phyloP scores from a whole-genome alignment of 2,888 invertebrate species.

The Cremastinae sp. region DNA sequence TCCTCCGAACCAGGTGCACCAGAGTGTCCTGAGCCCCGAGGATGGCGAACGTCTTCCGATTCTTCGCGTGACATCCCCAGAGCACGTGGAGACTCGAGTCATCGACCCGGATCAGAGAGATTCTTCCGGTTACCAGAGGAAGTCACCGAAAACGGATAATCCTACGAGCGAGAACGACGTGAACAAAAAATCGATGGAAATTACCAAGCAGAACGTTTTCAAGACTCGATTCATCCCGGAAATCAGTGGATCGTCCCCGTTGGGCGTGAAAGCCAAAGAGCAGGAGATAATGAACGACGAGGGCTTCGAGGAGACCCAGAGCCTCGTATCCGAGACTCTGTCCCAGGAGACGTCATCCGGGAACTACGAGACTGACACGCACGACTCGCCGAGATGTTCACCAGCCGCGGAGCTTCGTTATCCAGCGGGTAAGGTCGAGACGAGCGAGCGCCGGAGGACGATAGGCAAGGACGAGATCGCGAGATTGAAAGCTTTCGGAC shows the following conservation, averaged over 20 bases:
- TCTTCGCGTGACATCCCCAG: conserved; percentile 47
- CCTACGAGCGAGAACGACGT: too few species aligned
- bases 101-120: conserved; percentile 32
- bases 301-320: conserved; percentile 95
- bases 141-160: neutral
- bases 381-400: conserved; percentile 79
- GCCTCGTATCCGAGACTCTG: conserved; percentile 91
- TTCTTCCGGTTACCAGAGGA: conserved; percentile 8
- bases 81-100: conserved; percentile 28
- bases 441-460: conserved; percentile 53
- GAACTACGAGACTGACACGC: conserved; percentile 84
- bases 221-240: conserved; percentile 77
- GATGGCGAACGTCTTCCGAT: conserved; percentile 52
- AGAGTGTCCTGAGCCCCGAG: conserved; percentile 56
- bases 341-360: conserved; percentile 92
- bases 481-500: conserved; percentile 58
- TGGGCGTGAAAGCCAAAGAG: conserved; percentile 80
- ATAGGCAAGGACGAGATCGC: conserved; percentile 61
- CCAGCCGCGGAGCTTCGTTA: conserved; percentile 74
- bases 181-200: too few species aligned
- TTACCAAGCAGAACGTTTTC: conserved; percentile 61
- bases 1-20: conserved; percentile 72
- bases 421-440: conserved; percentile 34
- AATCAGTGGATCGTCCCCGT: conserved; percentile 78
- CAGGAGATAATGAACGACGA: conserved; percentile 90